Conservation (phyloP, 2,113 vertebrate genomes). For the Cavia porcellus region DNA sequence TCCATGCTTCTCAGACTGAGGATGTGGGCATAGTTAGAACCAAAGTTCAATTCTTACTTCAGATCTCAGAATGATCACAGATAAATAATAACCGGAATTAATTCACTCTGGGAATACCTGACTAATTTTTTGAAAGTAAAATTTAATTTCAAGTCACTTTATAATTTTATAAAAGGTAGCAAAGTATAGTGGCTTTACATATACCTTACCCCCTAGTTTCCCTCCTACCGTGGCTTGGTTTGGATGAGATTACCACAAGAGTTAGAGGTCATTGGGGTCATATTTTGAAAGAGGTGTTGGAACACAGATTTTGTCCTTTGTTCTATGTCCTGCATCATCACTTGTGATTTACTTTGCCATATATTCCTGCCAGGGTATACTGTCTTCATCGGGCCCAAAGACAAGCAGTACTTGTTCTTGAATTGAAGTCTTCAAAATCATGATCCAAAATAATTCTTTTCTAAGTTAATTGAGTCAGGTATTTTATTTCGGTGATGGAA, state of each 20-base stretch:
- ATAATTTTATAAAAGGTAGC: not conserved
- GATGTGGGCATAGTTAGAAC: not conserved
- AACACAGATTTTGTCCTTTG: not conserved
- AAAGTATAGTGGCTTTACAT: not conserved
- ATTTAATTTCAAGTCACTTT: not conserved
- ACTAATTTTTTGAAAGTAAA: not conserved
- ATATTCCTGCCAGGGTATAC: not conserved
- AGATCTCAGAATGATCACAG: not conserved
- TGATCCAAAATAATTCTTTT: not conserved
- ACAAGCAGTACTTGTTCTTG: rapidly evolving
- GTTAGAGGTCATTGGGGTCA: not conserved
- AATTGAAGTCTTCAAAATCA: not conserved
- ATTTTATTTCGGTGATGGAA: not conserved
- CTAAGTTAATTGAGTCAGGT: not conserved
- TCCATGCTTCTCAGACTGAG: not conserved
- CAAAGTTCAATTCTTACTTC: not conserved
- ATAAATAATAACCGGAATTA: not conserved
- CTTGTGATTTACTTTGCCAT: not conserved
- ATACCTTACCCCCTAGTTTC: not conserved
- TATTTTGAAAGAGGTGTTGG: not conserved
- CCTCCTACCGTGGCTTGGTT: not conserved
- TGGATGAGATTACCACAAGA: not conserved
- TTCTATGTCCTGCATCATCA: not conserved
- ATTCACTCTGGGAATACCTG: not conserved
- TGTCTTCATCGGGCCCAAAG: not conserved